These are phyloP conservation scores for Odontocolon sp. DNA, from an alignment of 2,888 invertebrate genomes.

Conservation along the genomic window DNA sequence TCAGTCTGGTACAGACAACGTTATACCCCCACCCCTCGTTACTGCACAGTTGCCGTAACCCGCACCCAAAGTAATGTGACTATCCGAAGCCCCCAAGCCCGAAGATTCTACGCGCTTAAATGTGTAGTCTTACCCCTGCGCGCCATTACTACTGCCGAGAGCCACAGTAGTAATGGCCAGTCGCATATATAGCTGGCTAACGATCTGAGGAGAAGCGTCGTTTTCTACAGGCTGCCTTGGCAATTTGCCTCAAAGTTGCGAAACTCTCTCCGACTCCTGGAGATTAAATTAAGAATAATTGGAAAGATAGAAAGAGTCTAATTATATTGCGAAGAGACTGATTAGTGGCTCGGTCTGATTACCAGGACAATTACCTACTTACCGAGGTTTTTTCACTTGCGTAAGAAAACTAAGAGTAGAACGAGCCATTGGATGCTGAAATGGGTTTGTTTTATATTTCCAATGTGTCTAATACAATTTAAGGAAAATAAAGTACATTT, in stretches of 20 bases:
- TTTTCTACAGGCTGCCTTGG: neutral
- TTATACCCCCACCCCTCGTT: slow-evolving; percentile 34
- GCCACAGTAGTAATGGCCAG: slow-evolving; percentile 46
- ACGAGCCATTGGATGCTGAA: too few species aligned
- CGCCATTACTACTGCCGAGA: slow-evolving; percentile 48
- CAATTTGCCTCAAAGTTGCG: neutral
- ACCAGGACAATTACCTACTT: too few species aligned
- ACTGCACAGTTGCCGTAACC: slow-evolving; percentile 24
- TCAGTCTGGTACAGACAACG: slow-evolving; percentile 11
- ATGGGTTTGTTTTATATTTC: too few species aligned
- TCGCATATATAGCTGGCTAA: slow-evolving; percentile 20
- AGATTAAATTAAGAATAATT: neutral
- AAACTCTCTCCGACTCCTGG: neutral
- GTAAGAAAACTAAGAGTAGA: too few species aligned
- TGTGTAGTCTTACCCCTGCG: slow-evolving; percentile 11
- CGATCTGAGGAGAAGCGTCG: neutral
- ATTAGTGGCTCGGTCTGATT: too few species aligned
- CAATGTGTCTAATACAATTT: too few species aligned
- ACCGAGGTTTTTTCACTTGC: too few species aligned
- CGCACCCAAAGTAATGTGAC: slow-evolving; percentile 32
- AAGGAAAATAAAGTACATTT: too few species aligned
- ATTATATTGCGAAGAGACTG: too few species aligned
- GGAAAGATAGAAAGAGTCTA: neutral
- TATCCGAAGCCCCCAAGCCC: neutral
- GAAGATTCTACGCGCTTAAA: slow-evolving; percentile 42